Base-by-base conservation (phyloP, 2,888 invertebrate genomes). In the Cheilosia pagana region DNA sequence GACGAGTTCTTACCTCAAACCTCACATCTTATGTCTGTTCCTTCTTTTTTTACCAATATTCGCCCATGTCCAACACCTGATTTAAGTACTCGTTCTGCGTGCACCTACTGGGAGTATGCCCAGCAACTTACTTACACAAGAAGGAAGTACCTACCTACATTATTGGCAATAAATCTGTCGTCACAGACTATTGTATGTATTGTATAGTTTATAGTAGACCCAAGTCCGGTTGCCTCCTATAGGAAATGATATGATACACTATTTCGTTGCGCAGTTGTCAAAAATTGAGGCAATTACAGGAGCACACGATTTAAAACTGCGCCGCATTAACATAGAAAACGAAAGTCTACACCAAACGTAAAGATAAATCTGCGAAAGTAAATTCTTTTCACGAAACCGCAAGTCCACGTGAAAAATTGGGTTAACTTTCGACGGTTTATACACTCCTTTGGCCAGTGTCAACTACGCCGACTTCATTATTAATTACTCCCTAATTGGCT, bases 401-500 rank as follows among this genome's bases (percentile, higher is more conserved):
- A 53, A 45, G 35, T 48, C 21, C 10, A 45, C 23, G 63, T 79
- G 83, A 79, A 83, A 83, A 83, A 83, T 83, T 81, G 53, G 81
- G 71, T 65, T 70, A 81, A 79, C 85, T 85, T 85, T 85, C 85
- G 59, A 79, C 68, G 41, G 68, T 81, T 67, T n/a, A 31, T 23
- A 41, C 0, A 67, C 59, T 45, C 39, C 50, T 19, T 23, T 52
- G 31, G 39, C 31, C 35, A 65, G 23, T 63, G 72, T 79, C 68
- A 75, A 60, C 70, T 55, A 21, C 55, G 48, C 55, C 71, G 67
- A 62, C 74, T 35, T 21, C 60, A 71, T 85, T 85, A 85, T 85
- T 85, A 85, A 85, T 85, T 85, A 75, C 85, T 85, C 76, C 85
- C 81, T 85, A 85, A 85, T 85, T 85, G 85, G 85, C 74, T 75